Evolutionary conservation across 2,888 invertebrate genomes (phyloP).

Genomic region (Aricia artaxerxes): DNA sequence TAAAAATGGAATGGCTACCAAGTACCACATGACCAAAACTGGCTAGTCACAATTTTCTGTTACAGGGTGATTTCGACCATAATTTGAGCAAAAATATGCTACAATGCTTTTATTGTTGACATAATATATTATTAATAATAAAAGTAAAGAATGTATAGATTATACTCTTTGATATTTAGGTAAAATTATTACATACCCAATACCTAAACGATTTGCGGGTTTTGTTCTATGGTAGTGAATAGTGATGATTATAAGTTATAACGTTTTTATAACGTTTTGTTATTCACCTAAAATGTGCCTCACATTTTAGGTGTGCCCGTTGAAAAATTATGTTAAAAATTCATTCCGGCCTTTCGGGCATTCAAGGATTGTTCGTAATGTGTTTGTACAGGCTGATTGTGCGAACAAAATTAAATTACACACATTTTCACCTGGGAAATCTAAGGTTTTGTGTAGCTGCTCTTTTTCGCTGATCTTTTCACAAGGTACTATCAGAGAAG

Average conservation of each 20-base stretch:
- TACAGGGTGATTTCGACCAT: no score
- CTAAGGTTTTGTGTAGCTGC: slow-evolving; percentile 29
- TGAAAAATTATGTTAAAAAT: slow-evolving; percentile 1
- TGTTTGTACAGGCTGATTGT: slow-evolving; percentile 49
- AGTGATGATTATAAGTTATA: background rate
- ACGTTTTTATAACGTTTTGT: background rate
- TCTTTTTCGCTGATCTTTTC: background rate
- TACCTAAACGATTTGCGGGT: background rate
- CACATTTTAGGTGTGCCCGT: background rate
- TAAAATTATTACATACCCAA: background rate
- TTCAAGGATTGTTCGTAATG: slow-evolving; percentile 50
- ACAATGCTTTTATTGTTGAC: no score
- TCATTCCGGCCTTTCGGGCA: slow-evolving; percentile 3
- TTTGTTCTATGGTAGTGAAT: background rate
- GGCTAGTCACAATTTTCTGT: no score
- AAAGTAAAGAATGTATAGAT: no score
- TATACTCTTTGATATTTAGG: no score
- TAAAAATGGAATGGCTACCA: no score
- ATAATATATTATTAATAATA: no score
- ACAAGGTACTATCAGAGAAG: no score
- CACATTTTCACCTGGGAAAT: slow-evolving; percentile 55
- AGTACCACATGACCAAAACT: no score
- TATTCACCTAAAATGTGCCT: background rate
- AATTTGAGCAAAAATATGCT: no score
- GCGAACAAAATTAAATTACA: slow-evolving; percentile 56